A percentile compares a stretch with the other conserved stretches of the same genome.
Evolutionary conservation across 2,797 vertebrate genomes (phyloP).

Genomic region (Anguilla anguilla): DNA sequence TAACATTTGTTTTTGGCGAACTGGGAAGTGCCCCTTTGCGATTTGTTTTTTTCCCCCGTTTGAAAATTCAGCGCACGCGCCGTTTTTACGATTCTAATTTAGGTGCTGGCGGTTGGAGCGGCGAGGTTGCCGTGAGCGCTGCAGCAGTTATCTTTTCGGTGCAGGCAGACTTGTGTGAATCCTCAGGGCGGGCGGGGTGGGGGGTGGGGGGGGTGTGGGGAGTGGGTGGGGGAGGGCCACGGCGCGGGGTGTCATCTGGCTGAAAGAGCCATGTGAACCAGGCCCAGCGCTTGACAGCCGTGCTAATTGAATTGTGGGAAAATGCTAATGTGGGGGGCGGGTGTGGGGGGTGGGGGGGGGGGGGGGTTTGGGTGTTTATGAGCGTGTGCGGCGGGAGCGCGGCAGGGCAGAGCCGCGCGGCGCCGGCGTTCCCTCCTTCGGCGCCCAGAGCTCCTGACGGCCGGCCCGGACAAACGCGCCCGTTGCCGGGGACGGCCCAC

Average conservation of each 20-base stretch:
- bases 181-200: background rate
- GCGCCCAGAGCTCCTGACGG: slow-evolving; percentile 15
- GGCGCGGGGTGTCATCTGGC: background rate
- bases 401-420: slow-evolving; percentile 24
- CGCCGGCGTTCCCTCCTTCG: background rate
- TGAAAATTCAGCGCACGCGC: background rate
- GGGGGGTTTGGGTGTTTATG: background rate
- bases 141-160: slow-evolving; percentile 15
- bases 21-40: background rate
- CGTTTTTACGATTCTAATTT: background rate
- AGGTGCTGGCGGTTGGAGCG: background rate
- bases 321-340: slow-evolving; percentile 47
- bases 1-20: background rate
- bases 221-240: background rate
- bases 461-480: slow-evolving; percentile 33
- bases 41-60: background rate
- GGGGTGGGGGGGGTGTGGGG: background rate
- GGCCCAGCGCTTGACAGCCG: slow-evolving; percentile 39
- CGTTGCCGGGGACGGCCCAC: background rate
- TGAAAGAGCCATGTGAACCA: slow-evolving; percentile 39
- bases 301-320: slow-evolving; percentile 57
- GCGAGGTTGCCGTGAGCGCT: background rate
- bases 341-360: no score
- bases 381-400: slow-evolving; percentile 29
- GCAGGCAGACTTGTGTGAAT: background rate